These are phyloP conservation scores for Drosophila pseudoananassae DNA, from an alignment of 1,140 invertebrate genomes.

Conservation along the genomic window DNA sequence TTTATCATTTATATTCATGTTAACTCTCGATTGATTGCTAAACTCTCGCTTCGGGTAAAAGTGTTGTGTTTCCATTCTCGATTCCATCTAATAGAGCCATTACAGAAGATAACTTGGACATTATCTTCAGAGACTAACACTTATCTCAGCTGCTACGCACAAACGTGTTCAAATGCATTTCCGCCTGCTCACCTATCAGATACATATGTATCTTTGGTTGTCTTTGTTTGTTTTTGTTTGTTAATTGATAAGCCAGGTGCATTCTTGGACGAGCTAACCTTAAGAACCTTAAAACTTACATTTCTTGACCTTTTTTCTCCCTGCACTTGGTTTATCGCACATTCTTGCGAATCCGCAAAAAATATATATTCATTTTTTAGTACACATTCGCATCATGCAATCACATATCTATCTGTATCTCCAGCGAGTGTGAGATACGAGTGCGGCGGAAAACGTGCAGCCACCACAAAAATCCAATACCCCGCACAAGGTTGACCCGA, in stretches of 20 bases:
- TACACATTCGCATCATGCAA: constrained; percentile 41
- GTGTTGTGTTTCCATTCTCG: constrained; percentile 58
- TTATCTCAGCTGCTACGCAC: constrained; percentile 62
- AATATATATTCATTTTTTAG: constrained; percentile 29
- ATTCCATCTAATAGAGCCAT: constrained; percentile 46
- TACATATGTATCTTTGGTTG: constrained; percentile 36
- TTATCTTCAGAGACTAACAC: constrained; percentile 40
- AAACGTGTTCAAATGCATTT: constrained; percentile 80
- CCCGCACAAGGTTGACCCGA: constrained; percentile 63
- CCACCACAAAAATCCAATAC: constrained; percentile 59
- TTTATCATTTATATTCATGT: not conserved
- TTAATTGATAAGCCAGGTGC: constrained; percentile 46
- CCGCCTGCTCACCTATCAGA: constrained; percentile 51
- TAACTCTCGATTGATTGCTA: constrained; percentile 63
- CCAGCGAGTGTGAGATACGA: constrained; percentile 40
- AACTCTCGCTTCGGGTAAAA: constrained; percentile 60
- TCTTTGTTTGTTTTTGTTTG: constrained; percentile 49
- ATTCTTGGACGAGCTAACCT: constrained; percentile 41
- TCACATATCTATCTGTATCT: constrained; percentile 35
- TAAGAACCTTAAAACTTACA: constrained; percentile 22
- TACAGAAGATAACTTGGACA: constrained; percentile 24
- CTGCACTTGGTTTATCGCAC: constrained; percentile 17
- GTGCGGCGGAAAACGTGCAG: constrained; percentile 44
- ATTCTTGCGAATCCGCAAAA: constrained; percentile 38
- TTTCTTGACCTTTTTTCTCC: constrained; percentile 18